Base-by-base conservation (phyloP, 2,888 invertebrate species). In the Cephus rjabovi region DNA sequence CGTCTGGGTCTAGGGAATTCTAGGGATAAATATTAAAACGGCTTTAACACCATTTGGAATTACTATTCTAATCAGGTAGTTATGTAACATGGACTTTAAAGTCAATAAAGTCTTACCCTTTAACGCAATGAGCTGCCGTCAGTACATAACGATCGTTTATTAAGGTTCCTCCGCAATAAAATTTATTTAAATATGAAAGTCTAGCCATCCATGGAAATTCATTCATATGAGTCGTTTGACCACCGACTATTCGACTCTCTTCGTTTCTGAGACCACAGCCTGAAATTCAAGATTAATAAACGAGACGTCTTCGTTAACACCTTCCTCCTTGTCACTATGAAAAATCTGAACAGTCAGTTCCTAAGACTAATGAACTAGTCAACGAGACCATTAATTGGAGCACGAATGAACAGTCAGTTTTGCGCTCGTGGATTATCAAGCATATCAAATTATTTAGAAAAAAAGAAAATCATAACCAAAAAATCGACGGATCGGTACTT, bases 161-260 rank as follows among this genome's bases (percentile, higher is more conserved):
- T 81, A 97, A 93, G 92, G 96, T 96, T 74, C 97, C 97, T 23
- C 97, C 97, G 88, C 97, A 98, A 92, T 97, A 97, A 93, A 97
- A 97, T 87, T 96, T 94, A 91, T 96, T 97, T 92, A 97, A 95
- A 92, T 97, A 97, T 4, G 96, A 95, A 75, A 98, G 93, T 77
- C 96, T 94, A 30, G 95, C 97, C 95, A 97, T 96, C 97, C 97
- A 98, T 9, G 97, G 97, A 90, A 96, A 97, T 91, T 97, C 97
- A 89, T 96, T 96, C 85, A 94, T 92, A 69, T 94, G 94, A 0
- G 97, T 95, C 31, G 95, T 95, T 77, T 94, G 94, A 1, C 97
- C 97, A 2, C 97, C 97, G 0, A 97, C 96, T 83, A 98, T 97
- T 80, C 97, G 94, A 76, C 95, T 94, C 82, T 95, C 95, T 86